Evolutionary conservation across 2,888 invertebrate genomes (phyloP), one percentile per base, ranked within the genome.

Genomic region (Epicampocera succincta): DNA sequence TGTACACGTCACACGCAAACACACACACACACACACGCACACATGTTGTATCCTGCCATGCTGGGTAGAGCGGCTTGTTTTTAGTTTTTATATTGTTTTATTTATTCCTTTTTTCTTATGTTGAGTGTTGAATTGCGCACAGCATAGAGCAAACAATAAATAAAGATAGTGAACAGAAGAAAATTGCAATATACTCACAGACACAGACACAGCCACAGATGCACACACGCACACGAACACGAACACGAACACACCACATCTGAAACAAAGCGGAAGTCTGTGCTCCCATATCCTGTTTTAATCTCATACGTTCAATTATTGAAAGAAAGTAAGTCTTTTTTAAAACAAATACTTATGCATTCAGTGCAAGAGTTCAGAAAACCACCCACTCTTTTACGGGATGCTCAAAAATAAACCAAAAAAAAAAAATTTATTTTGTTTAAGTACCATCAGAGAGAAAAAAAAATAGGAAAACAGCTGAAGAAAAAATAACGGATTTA

Each of bases 231-330:
- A n/a, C n/a, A n/a, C n/a, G n/a, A n/a, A n/a, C n/a, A n/a, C 38
- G 13, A 17, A 40, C 12, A 40, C 4, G 40, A 12, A 13, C 21
- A 38, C n/a, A 3, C 9, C 44, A 19, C 42, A 25, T 21, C 29
- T 8, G 40, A 11, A 33, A 46, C 21, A 52, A 48, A 80, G 40
- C 83, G 83, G 80, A 83, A 78, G 76, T 79, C 72, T 69, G 61
- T 38, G 61, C 63, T 74, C 69, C 56, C 81, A 77, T 73, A 77
- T 84, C 79, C 76, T 79, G n/a, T 83, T 81, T 83, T 80, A 80
- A 72, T 81, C 69, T 71, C 76, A 79, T 84, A 79, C 79, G 66
- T 81, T 76, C 65, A 81, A 80, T 58, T 75, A 80, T 80, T 73
- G 69, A 78, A 80, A 80, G 52, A 25, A 69, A 74, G 50, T 42